Base-by-base conservation (phyloP, 2,797 vertebrate genomes). In the Natrix natrix region DNA sequence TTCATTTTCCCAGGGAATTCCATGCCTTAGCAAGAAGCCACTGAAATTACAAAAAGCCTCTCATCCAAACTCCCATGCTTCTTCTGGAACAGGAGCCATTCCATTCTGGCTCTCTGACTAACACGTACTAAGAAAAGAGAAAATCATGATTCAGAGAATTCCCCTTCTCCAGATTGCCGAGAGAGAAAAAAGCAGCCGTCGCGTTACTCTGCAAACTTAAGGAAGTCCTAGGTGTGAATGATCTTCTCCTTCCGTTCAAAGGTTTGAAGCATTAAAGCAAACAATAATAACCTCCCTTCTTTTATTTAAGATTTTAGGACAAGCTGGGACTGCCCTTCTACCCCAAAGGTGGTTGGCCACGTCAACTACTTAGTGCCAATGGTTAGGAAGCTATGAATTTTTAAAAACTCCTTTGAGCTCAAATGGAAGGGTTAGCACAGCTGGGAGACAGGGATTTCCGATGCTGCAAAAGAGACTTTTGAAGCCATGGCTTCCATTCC, bases 371-470 rank as follows among this genome's bases (percentile, higher is more conserved):
- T 83, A 12, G n/a, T 93, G 91, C 89, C 95, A 0, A 13, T 6
- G 1, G 94, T 59, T 94, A 96, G 95, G 93, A 96, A 95, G 96
- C 95, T 93, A 96, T 96, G 95, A 96, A 97, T 96, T 96, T 97
- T 89, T 96, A 26, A 86, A 96, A 96, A 97, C 94, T 96, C 95
- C 94, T 96, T 94, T 95, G 94, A 96, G 96, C 94, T 89, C 95
- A 95, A 95, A 95, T 93, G 94, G 96, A 97, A 92, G 78, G 86
- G 92, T 90, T 95, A 5, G 92, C 94, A 94, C n/a, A 93, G 59
- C 69, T 95, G 95, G 94, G 93, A 95, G 93, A 93, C 0, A 91
- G 90, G 95, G 95, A 95, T 97, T 95, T 96, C 92, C 92, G 83
- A 96, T 0, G 91, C 97, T 96, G 98, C 94, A 95, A 92, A 92